These are phyloP conservation scores for Drosophila novamexicana DNA, from an alignment of 1,140 invertebrate species.

Conservation along the genomic window DNA sequence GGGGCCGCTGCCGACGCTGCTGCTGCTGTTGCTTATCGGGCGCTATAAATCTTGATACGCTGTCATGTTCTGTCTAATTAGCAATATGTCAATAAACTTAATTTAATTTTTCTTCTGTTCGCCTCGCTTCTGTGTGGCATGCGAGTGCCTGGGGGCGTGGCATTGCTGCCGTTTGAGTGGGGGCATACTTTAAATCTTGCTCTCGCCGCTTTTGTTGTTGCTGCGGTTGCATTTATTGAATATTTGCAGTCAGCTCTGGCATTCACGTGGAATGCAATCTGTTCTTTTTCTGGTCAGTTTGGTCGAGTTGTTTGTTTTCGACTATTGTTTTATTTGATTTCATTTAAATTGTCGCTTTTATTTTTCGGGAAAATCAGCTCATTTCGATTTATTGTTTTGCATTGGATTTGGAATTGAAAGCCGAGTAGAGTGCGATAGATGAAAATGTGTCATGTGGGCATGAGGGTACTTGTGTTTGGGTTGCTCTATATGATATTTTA, in stretches of 20 bases:
- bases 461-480: background rate
- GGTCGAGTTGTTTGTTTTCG: constrained; percentile 11
- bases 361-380: background rate
- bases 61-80: constrained; percentile 84
- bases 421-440: too few relatives aligned
- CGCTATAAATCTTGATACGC: constrained; percentile 83
- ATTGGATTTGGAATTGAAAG: background rate
- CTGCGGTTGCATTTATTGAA: constrained; percentile 49
- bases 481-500: too few relatives aligned
- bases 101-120: constrained; percentile 68
- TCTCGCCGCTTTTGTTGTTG: constrained; percentile 11
- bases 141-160: constrained; percentile 9
- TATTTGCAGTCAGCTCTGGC: constrained; percentile 25
- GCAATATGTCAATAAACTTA: constrained; percentile 84
- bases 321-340: constrained; percentile 9
- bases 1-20: constrained; percentile 2
- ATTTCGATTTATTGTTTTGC: background rate
- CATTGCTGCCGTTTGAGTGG: background rate
- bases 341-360: constrained; percentile 7
- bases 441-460: background rate
- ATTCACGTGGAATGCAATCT: constrained; percentile 32
- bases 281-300: constrained; percentile 21
- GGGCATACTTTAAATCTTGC: constrained; percentile 44
- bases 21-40: constrained; percentile 69
- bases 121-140: constrained; percentile 31